A percentile compares a stretch with the other conserved stretches of the same genome.
Evolutionary conservation across 1,140 invertebrate genomes (phyloP).

Genomic region (Penaeus japonicus): DNA sequence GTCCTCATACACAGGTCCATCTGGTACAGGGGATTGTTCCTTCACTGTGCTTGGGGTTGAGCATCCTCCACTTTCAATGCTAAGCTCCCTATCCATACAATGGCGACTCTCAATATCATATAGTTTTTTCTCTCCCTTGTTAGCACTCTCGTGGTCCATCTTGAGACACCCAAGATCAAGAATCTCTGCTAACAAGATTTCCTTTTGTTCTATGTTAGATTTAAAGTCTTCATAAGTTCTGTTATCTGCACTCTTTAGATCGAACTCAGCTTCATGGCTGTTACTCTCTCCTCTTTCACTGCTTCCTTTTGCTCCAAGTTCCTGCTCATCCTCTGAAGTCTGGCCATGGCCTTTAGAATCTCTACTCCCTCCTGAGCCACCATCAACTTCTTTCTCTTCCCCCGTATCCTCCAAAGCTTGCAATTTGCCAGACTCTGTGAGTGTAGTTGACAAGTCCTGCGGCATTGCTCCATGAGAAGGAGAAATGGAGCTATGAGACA

Average conservation of each 20-base stretch:
- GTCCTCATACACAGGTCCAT: not conserved
- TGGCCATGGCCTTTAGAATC: not conserved
- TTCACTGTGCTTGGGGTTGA: conserved; percentile 36
- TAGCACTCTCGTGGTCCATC: conserved; percentile 32
- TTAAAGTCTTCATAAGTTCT: conserved; percentile 48
- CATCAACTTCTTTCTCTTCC: not conserved
- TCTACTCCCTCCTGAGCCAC: not conserved
- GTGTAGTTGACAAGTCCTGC: too few species aligned
- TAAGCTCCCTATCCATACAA: not conserved
- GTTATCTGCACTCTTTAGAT: not conserved
- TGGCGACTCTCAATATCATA: not conserved
- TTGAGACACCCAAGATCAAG: conserved; percentile 40
- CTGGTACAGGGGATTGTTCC: conserved; percentile 13
- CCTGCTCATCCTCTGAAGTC: not conserved
- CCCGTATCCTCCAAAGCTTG: not conserved
- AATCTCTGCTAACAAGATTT: conserved; percentile 43
- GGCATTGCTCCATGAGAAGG: too few species aligned
- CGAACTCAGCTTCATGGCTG: not conserved
- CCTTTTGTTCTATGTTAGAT: conserved; percentile 46
- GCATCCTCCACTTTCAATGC: conserved; percentile 8
- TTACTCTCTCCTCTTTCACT: not conserved
- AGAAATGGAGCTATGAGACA: too few species aligned
- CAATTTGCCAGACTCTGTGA: too few species aligned
- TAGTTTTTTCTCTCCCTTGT: not conserved
- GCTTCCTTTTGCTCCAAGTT: not conserved